These are phyloP conservation scores for Lomographa bimaculata DNA, from an alignment of 2,888 invertebrate genomes.

Conservation along the genomic window DNA sequence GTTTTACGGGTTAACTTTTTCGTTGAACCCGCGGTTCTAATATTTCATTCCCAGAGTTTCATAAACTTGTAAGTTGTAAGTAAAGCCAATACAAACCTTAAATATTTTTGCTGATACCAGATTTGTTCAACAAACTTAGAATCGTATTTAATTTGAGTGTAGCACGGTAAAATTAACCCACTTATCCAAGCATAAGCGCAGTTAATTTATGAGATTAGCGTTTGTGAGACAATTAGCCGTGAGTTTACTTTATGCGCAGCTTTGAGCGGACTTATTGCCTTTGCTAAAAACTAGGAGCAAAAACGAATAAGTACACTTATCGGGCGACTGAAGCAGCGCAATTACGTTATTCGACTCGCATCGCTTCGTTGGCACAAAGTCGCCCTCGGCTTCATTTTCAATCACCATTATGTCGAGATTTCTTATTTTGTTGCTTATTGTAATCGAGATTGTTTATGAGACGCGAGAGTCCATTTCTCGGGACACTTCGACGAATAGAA, in stretches of 20 bases:
- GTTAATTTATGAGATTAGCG: slow-evolving; percentile 53
- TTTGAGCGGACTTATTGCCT: slow-evolving; percentile 43
- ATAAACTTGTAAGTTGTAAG: neutral
- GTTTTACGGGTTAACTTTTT: too few relatives aligned
- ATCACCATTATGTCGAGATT: slow-evolving; percentile 41
- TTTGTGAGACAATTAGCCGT: slow-evolving; percentile 49
- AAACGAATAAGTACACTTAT: slow-evolving; percentile 43
- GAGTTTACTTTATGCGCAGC: slow-evolving; percentile 50
- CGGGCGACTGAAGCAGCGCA: slow-evolving; percentile 43
- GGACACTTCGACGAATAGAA: slow-evolving; percentile 4
- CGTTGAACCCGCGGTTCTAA: too few relatives aligned
- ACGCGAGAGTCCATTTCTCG: slow-evolving; percentile 8
- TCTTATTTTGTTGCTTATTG: slow-evolving; percentile 40
- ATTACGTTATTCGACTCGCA: slow-evolving; percentile 42
- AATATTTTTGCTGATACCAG: slow-evolving; percentile 18
- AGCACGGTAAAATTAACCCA: slow-evolving; percentile 40
- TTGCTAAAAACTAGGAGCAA: slow-evolving; percentile 37
- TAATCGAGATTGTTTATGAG: slow-evolving; percentile 32
- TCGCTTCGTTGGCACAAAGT: slow-evolving; percentile 37
- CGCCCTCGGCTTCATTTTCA: slow-evolving; percentile 44
- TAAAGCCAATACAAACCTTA: too few relatives aligned
- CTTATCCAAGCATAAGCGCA: slow-evolving; percentile 46
- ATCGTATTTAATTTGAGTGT: slow-evolving; percentile 40
- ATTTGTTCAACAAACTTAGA: slow-evolving; percentile 31
- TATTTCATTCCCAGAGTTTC: neutral